phyloP scores from a whole-genome alignment of 2,888 invertebrate genomes.

The Ditylenchus weischeri region DNA sequence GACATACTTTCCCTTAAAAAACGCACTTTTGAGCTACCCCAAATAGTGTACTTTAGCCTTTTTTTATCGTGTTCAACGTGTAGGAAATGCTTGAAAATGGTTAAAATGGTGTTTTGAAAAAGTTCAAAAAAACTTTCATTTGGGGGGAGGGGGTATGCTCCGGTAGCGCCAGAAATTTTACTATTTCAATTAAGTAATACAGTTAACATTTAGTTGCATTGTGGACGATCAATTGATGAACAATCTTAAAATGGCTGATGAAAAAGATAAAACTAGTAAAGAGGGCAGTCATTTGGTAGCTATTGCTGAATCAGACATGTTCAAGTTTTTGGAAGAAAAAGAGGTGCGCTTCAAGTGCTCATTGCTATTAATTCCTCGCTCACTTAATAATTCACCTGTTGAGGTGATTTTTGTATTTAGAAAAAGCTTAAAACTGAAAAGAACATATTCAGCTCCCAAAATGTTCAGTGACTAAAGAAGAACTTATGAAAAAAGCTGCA shows the following conservation, averaged over 20 bases:
- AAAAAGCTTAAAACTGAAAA: background rate
- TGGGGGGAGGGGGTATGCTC: too few relatives aligned
- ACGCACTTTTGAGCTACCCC: too few relatives aligned
- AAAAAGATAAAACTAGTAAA: background rate
- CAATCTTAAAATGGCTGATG: conserved; percentile 1
- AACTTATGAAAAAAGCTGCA: background rate
- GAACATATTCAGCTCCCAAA: conserved; percentile 4
- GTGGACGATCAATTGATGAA: conserved; percentile 12
- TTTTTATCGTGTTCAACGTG: too few relatives aligned
- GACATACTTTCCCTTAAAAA: too few relatives aligned
- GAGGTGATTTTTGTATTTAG: background rate
- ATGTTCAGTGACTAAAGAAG: conserved; percentile 16
- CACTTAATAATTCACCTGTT: background rate
- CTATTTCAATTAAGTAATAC: too few relatives aligned
- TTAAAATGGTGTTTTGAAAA: too few relatives aligned
- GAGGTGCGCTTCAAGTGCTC: conserved; percentile 12
- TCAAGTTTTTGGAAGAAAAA: conserved; percentile 17
- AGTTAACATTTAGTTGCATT: conserved; percentile 5
- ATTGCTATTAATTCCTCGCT: conserved; percentile 10
- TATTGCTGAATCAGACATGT: conserved; percentile 7
- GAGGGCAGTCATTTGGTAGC: background rate
- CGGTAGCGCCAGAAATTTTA: background rate
- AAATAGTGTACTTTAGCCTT: too few relatives aligned
- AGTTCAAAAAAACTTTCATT: too few relatives aligned
- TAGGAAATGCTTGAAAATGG: too few relatives aligned